Evolutionary conservation across 92 coral and sea anemone genomes (phyloP).

Genomic region (Zoanthus solanderi): DNA sequence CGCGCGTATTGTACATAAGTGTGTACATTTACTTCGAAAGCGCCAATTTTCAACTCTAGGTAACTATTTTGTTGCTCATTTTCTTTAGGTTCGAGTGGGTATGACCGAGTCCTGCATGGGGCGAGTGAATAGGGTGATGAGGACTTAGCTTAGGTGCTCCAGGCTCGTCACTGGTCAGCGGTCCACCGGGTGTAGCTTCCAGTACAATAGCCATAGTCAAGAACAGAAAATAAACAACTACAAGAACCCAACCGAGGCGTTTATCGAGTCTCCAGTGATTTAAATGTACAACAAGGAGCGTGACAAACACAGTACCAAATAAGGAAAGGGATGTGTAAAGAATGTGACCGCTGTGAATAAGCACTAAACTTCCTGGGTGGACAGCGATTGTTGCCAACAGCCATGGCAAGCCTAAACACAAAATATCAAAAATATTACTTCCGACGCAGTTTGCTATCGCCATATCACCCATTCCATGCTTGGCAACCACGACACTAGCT

Average conservation of each 20-base stretch:
- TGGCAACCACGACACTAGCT: conserved; percentile 95
- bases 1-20: neutral
- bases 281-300: conserved; percentile 72
- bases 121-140: conserved; percentile 88
- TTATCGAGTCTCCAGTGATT: conserved; percentile 90
- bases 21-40: neutral
- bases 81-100: conserved; percentile 65
- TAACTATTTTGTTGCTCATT: conserved; percentile 40
- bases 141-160: conserved; percentile 81
- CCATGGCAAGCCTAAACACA: conserved; percentile 97
- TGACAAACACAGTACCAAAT: conserved; percentile 90
- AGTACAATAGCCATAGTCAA: conserved; percentile 87
- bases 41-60: conserved; percentile 27
- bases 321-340: conserved; percentile 89
- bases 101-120: conserved; percentile 90
- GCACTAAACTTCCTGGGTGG: conserved; percentile 91
- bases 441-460: conserved; percentile 98
- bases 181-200: conserved; percentile 90
- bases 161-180: conserved; percentile 67
- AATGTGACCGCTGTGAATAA: conserved; percentile 93
- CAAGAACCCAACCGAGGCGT: conserved; percentile 79
- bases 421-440: conserved; percentile 94
- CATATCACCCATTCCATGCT: conserved; percentile 99
- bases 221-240: conserved; percentile 78
- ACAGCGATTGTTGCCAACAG: conserved; percentile 91